Percentiles rank a stretch among this genome's conserved stretches.
Evolutionary conservation across 2,888 invertebrate species (phyloP).

Genomic region (Eupithecia subfuscata): DNA sequence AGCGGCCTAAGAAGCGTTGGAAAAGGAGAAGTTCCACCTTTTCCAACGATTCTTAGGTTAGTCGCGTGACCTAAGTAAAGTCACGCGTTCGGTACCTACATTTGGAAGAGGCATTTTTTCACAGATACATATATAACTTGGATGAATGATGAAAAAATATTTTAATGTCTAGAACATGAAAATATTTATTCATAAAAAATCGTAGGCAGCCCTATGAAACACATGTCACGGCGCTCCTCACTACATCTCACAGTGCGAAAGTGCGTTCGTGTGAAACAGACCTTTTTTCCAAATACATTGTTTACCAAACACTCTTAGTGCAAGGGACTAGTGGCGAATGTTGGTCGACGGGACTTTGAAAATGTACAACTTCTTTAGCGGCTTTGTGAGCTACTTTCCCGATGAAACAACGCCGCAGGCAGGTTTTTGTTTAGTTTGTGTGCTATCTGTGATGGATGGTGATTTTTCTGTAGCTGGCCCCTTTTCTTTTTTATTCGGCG

Average conservation of each 20-base stretch:
- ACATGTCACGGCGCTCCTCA: constrained; percentile 42
- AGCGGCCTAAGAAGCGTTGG: no score
- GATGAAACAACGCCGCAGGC: constrained; percentile 50
- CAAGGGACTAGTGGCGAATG: constrained; percentile 43
- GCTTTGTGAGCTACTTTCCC: constrained; percentile 70
- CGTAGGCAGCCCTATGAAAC: constrained; percentile 49
- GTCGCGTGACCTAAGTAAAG: background rate
- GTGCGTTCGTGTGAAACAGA: constrained; percentile 52
- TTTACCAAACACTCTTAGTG: constrained; percentile 34
- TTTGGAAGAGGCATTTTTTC: background rate
- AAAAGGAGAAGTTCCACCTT: no score
- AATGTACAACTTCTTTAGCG: constrained; percentile 72
- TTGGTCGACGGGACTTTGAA: constrained; percentile 43
- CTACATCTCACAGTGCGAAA: constrained; percentile 52
- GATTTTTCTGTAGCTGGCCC: background rate
- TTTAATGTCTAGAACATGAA: background rate
- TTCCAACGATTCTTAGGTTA: background rate
- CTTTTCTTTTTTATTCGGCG: no score
- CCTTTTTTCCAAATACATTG: constrained; percentile 48
- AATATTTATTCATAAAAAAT: background rate
- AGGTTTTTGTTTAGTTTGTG: constrained; percentile 35
- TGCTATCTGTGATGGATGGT: background rate
- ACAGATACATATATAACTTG: background rate
- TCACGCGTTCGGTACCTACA: background rate
- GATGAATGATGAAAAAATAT: background rate